Conservation (phyloP, 2,113 vertebrate species). For the Pygoscelis adeliae region DNA sequence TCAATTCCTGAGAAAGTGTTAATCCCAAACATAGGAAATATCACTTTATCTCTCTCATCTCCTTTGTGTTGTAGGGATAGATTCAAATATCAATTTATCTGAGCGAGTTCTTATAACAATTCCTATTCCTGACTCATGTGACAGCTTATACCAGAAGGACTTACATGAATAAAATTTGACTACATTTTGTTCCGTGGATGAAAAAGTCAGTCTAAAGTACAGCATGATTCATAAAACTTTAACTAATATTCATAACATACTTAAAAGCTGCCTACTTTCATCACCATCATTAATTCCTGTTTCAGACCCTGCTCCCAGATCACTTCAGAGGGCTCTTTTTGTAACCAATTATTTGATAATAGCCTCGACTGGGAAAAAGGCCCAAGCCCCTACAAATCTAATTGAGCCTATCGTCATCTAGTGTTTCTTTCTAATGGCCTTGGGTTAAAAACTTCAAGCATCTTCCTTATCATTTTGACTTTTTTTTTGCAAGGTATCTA, state of each 20-base stretch:
- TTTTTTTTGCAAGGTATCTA: not conserved
- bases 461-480: not conserved
- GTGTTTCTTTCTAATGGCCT: not conserved
- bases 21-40: not conserved
- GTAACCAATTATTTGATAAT: not conserved
- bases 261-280: not conserved
- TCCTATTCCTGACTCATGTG: not conserved
- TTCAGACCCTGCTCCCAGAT: not conserved
- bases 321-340: not conserved
- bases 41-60: not conserved
- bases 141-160: not conserved
- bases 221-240: slow-evolving; percentile 11
- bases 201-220: not conserved
- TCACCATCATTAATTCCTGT: not conserved
- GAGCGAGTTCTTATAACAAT: not conserved
- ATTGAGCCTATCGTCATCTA: not conserved
- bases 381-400: not conserved
- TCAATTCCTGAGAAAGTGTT: not conserved
- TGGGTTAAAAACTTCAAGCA: not conserved
- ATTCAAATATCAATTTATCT: not conserved
- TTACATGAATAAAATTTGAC: not conserved
- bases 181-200: not conserved
- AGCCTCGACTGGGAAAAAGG: not conserved
- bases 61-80: not conserved
- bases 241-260: not conserved